Evolutionary conservation across 2,888 invertebrate species (phyloP), one percentile per base, ranked within the genome.

Genomic region (Thelaira solivaga): DNA sequence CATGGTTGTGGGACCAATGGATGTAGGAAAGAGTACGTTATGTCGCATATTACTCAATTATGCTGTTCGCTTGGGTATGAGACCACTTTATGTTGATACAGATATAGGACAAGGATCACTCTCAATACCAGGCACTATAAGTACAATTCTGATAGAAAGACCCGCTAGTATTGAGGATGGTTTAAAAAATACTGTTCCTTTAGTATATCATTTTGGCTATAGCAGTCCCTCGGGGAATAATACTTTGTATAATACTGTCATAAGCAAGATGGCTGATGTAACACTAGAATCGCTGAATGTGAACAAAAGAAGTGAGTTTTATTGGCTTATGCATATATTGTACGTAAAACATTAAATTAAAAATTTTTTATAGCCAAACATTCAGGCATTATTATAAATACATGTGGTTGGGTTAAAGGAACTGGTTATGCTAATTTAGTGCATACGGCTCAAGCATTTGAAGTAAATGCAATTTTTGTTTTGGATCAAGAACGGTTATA

Each of bases 341-440:
- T 8, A 16, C 5, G 13, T 55, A 8, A 1, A 24, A 34, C 4
- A 36, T 13, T 22, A 36, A 22, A n/a, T 36, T 4, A 6, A 29
- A 43, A 43, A 20, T 31, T 13, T 57, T 75, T 80, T 73, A 1
- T 85, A 94, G 96, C 95, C 0, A 93, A 94, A 84, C 91, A 92
- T 34, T 96, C 96, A 2, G 99, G 99, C 0, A 94, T 96, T 2
- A 93, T 99, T 34, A 97, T 99, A 81, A 99, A 99, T 89, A 99
- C 99, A 0, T 97, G 98, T 83, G 99, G 99, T 0, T 99, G 98
- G 98, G 94, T 98, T 1, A 97, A 97, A 89, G 95, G 94, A 0
- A 93, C 92, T 0, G 99, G 98, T 0, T 99, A 97, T 88, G 94
- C 94, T 84, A 92, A 95, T 65, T 88, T 99, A 10, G 92, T 96